Percentiles rank a stretch among this genome's conserved stretches.
These are phyloP conservation scores for Xestobium rufovillosum DNA, from an alignment of 2,888 invertebrate genomes.

Conservation along the genomic window DNA sequence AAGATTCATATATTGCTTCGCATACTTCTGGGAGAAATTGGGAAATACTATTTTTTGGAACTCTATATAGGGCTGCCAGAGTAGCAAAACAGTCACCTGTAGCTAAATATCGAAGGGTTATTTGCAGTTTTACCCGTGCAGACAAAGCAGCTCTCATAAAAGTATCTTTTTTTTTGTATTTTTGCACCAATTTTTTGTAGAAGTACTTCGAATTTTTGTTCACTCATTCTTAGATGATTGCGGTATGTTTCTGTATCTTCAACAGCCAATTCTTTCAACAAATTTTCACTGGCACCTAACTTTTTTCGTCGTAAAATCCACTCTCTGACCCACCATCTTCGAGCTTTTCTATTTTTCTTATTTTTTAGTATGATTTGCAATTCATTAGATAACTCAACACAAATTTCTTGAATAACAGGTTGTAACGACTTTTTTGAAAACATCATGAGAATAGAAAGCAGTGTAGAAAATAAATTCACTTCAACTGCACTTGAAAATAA, in stretches of 20 bases:
- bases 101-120: constrained; percentile 1
- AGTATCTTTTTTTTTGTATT: constrained; percentile 8
- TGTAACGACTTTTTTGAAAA: too few relatives aligned
- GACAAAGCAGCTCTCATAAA: neutral
- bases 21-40: too few relatives aligned
- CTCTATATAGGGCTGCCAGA: too few relatives aligned
- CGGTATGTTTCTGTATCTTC: constrained; percentile 10
- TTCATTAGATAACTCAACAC: too few relatives aligned
- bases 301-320: constrained; percentile 8
- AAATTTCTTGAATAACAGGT: too few relatives aligned
- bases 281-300: constrained; percentile 10
- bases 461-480: too few relatives aligned
- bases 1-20: too few relatives aligned
- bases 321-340: constrained; percentile 9
- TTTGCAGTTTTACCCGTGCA: constrained; percentile 3
- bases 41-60: too few relatives aligned
- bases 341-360: constrained; percentile 8
- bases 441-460: too few relatives aligned
- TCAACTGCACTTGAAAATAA: too few relatives aligned
- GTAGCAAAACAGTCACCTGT: constrained; percentile 4
- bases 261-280: constrained; percentile 12
- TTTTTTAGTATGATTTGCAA: constrained; percentile 8
- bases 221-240: constrained; percentile 15
- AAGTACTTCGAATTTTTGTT: constrained; percentile 9
- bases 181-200: constrained; percentile 3